A percentile compares a stretch with the other conserved stretches of the same genome.
Evolutionary conservation across 2,113 vertebrate genomes (phyloP).

Genomic region (Loxodonta africana): DNA sequence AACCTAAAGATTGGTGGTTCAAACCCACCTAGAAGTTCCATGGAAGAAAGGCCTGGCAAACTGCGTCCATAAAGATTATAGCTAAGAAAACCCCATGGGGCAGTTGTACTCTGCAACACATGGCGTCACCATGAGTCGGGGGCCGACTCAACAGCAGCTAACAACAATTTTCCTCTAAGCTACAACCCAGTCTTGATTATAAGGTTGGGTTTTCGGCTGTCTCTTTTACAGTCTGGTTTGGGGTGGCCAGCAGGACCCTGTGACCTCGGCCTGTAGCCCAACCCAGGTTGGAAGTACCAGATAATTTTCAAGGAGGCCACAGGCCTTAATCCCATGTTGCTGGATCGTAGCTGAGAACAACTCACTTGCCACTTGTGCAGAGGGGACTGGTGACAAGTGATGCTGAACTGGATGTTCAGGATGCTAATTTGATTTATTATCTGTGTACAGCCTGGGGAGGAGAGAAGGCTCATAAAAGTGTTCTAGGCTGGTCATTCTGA

Average conservation of each 20-base stretch:
- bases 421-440: slow-evolving; percentile 84
- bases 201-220: slow-evolving; percentile 24
- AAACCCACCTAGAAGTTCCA: background rate
- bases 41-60: background rate
- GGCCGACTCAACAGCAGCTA: background rate
- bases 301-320: slow-evolving; percentile 47
- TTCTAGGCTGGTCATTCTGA: slow-evolving; percentile 82
- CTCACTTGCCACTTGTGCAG: background rate
- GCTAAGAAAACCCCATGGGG: background rate
- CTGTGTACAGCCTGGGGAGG: slow-evolving; percentile 82
- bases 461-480: slow-evolving; percentile 82
- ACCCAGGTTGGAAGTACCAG: slow-evolving; percentile 24
- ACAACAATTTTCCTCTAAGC: slow-evolving; percentile 50
- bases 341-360: slow-evolving; percentile 28
- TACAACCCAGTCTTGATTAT: slow-evolving; percentile 49
- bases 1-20: background rate
- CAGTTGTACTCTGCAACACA: background rate
- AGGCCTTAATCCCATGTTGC: background rate
- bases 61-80: background rate
- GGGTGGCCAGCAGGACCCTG: slow-evolving; percentile 46
- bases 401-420: slow-evolving; percentile 66
- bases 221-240: slow-evolving; percentile 50
- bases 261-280: slow-evolving; percentile 42
- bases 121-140: background rate
- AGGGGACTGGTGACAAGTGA: slow-evolving; percentile 58